Evolutionary conservation across 2,888 invertebrate species (phyloP), one percentile per base, ranked within the genome.

Genomic region (Eledona agricola): DNA sequence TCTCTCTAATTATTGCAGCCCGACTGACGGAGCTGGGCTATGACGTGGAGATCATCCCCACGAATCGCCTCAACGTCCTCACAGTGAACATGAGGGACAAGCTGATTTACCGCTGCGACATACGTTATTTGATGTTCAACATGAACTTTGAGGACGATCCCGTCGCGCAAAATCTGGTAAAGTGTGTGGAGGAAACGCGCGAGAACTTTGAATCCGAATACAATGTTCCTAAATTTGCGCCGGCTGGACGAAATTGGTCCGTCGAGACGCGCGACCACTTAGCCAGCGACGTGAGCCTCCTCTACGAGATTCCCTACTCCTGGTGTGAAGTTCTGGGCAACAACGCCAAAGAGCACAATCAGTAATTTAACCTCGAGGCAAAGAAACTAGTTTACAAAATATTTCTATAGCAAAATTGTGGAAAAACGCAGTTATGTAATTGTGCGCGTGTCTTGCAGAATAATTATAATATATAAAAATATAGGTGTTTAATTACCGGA

Each of bases 41-140:
- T 26, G 64, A 65, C 23, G 51, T 72, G 4, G 69, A 73, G 58
- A 7, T 72, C n/a, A 34, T 64, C 3, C 65, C 69, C 25, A 63
- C 68, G 1, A 52, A 63, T n/a, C 62, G 67, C 20, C 46, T 71
- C 11, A 71, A 74, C 53, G 58, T 70, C 10, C 26, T 74, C 3
- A 59, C 62, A 7, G 59, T 75, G 4, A 65, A 67, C 51, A 69
- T 73, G 58, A 62, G 43, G 32, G 66, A 65, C 10, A 57, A 68
- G 25, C 64, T 58, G 38, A 63, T 75, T 16, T 73, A 69, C 52
- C 59, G 66, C 22, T 72, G 73, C 29, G 66, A 74, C 29, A 67
- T 75, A 13, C 60, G 60, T 40, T 62, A 71, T 57, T 54, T 75
- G 4, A 60, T 59, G 52, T 75, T 73, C 50, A 72, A 73, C 49